Conservation (phyloP, 2,888 invertebrate genomes). For the Cataglyphis albicans region DNA sequence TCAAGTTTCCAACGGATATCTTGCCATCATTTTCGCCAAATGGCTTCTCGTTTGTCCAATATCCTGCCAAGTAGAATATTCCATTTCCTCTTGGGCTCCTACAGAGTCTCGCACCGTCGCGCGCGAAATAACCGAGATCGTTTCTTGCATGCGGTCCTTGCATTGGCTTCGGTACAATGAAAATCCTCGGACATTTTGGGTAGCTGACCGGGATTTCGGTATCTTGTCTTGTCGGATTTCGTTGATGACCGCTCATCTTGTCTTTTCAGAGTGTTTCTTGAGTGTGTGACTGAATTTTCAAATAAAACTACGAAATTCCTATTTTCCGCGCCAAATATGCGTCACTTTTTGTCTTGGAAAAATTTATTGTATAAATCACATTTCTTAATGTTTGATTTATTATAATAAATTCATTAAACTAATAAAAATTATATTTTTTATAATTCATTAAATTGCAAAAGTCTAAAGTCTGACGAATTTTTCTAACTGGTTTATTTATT, state of each 20-base stretch:
- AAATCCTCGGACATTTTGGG: background rate
- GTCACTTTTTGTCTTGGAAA: background rate
- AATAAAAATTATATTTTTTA: background rate
- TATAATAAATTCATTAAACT: background rate
- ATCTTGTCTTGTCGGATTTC: background rate
- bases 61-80: conserved; percentile 67
- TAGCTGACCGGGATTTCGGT: background rate
- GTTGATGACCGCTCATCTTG: conserved; percentile 28
- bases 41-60: conserved; percentile 68
- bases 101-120: background rate
- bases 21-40: conserved; percentile 62
- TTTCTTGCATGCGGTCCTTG: conserved; percentile 33
- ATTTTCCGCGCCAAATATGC: background rate
- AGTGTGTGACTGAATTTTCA: conserved; percentile 2
- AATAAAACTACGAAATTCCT: conserved; percentile 16
- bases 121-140: conserved; percentile 25
- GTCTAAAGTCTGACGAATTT: background rate
- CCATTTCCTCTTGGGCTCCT: conserved; percentile 49
- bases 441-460: background rate
- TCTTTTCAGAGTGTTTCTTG: background rate
- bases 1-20: conserved; percentile 56
- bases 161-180: conserved; percentile 18
- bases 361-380: conserved; percentile 1
- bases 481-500: background rate
- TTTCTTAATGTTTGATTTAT: background rate